Evolutionary conservation across 2,888 invertebrate genomes (phyloP).

Genomic region (Chironomus tentans): DNA sequence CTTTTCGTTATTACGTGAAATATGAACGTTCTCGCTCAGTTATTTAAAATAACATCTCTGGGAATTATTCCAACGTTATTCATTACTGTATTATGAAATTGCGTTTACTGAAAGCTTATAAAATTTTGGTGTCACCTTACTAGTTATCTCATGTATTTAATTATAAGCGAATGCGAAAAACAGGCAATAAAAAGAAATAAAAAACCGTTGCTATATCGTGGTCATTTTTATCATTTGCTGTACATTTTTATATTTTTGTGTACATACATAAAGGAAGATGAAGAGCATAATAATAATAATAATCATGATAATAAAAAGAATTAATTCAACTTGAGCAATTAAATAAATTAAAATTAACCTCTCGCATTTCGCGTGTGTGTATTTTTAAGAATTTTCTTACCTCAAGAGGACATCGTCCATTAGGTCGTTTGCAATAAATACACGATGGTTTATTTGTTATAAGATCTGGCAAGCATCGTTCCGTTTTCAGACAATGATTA

Average conservation of each 20-base stretch:
- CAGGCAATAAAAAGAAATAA: background rate
- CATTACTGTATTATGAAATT: too few relatives aligned
- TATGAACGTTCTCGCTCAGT: too few relatives aligned
- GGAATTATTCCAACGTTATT: too few relatives aligned
- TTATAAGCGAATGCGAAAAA: too few relatives aligned
- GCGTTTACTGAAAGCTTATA: too few relatives aligned
- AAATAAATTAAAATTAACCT: background rate
- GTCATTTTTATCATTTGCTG: background rate
- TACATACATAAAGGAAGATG: background rate
- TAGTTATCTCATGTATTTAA: too few relatives aligned
- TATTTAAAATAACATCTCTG: too few relatives aligned
- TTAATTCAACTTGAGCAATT: background rate
- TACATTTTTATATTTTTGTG: too few relatives aligned
- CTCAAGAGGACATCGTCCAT: background rate
- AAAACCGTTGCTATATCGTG: background rate
- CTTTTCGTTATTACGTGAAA: too few relatives aligned
- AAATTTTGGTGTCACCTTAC: too few relatives aligned
- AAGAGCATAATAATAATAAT: background rate
- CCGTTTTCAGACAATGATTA: slow-evolving; percentile 54
- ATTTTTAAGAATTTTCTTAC: background rate
- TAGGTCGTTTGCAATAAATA: slow-evolving; percentile 47
- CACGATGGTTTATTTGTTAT: slow-evolving; percentile 59
- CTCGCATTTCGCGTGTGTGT: background rate
- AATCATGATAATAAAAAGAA: background rate
- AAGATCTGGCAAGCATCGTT: slow-evolving; percentile 58